phyloP scores from a whole-genome alignment of 2,888 invertebrate genomes.

The Tiphia femorata region DNA sequence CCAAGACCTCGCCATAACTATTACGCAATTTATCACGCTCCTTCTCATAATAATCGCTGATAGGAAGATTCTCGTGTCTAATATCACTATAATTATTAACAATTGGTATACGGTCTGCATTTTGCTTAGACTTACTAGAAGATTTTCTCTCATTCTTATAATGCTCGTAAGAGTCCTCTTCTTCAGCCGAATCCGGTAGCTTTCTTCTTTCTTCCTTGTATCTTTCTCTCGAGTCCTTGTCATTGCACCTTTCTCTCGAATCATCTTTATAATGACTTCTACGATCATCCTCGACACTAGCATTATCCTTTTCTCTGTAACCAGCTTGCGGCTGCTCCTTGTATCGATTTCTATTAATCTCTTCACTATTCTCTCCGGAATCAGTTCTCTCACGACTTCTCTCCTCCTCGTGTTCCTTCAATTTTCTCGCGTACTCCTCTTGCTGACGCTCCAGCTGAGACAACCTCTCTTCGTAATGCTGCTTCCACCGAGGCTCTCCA shows the following conservation, averaged over 20 bases:
- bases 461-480: constrained; percentile 44
- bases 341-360: constrained; percentile 14
- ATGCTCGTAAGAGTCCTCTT: constrained; percentile 5
- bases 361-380: not conserved
- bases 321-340: constrained; percentile 7
- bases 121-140: not conserved
- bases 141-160: not conserved
- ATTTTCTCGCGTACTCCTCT: constrained; percentile 39
- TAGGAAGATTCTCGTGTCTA: constrained; percentile 6
- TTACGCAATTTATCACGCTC: constrained; percentile 50
- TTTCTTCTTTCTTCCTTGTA: constrained; percentile 7
- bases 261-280: constrained; percentile 25
- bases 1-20: constrained; percentile 61
- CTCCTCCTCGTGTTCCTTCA: constrained; percentile 41
- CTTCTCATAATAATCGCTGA: constrained; percentile 27
- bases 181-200: constrained; percentile 5
- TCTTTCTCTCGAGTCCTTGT: not conserved
- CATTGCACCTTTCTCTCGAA: constrained; percentile 27
- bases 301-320: constrained; percentile 26
- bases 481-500: constrained; percentile 43
- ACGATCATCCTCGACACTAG: constrained; percentile 17
- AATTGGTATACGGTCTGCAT: not conserved
- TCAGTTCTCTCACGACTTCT: constrained; percentile 10
- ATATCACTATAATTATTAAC: constrained; percentile 19
- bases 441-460: constrained; percentile 43